phyloP scores from a whole-genome alignment of 1,140 invertebrate species.

The Drosophila lacteicornis region DNA sequence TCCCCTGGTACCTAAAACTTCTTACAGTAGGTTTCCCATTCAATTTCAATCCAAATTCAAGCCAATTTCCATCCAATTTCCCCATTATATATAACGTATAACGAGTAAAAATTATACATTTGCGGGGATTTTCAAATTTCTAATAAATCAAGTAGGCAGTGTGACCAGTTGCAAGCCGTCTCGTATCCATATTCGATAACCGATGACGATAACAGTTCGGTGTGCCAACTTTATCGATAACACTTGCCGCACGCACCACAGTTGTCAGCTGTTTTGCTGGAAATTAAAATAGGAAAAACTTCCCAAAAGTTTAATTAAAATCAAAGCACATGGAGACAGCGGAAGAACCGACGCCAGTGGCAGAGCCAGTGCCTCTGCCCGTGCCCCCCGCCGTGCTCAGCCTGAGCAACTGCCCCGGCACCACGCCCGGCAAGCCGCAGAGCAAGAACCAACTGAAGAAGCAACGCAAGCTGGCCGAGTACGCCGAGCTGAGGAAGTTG shows the following conservation, averaged over 20 bases:
- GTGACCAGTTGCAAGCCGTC: neutral
- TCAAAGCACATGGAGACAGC: constrained; percentile 1
- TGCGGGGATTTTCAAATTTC: neutral
- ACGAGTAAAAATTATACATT: neutral
- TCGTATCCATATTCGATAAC: neutral
- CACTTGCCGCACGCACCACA: neutral
- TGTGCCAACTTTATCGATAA: neutral
- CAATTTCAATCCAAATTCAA: no score
- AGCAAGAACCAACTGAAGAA: constrained; percentile 84
- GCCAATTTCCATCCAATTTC: no score
- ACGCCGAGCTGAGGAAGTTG: constrained; percentile 87
- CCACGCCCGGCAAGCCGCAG: constrained; percentile 59
- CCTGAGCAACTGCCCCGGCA: constrained; percentile 62
- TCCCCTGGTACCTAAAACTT: no score
- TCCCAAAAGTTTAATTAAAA: neutral
- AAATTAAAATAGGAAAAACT: neutral
- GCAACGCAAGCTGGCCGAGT: constrained; percentile 86
- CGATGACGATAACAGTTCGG: neutral
- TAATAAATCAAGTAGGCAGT: neutral
- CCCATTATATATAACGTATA: no score
- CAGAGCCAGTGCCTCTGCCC: neutral
- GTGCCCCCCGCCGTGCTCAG: constrained; percentile 20
- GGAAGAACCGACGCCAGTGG: neutral
- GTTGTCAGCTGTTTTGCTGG: neutral
- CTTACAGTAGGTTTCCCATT: no score